Base-by-base conservation (phyloP, 2,113 vertebrate genomes). In the Caretta caretta region DNA sequence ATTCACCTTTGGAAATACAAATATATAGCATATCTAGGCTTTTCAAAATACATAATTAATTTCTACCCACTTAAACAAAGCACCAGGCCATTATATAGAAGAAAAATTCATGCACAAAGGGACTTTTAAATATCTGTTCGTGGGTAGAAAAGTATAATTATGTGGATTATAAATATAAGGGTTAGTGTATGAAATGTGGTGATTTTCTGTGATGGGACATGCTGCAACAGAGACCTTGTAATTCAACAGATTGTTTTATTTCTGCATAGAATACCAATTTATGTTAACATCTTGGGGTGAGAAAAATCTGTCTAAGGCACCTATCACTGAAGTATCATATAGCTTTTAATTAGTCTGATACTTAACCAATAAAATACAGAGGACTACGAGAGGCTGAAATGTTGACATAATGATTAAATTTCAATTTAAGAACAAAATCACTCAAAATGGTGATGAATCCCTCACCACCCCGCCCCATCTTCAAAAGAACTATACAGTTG, bases 241-340 rank as follows among this genome's bases (percentile, higher is more conserved):
- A 54, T 7, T 86, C 42, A 90, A 79, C 54, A 89, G 48, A 75
- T 85, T 62, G 49, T 38, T 83, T 79, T 25, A 57, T 57, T 49
- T 22, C 76, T 54, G 53, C 53, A 54, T 22, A 9, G 53, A 54
- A 54, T 54, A 54, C 53, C 53, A 54, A 42, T 75, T 89, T 94
- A 93, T 49, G 90, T 78, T 90, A 93, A 89, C 65, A 46, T 56
- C 29, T 50, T 83, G 69, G 35, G 48, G 94, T 57, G 25, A 95
- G 89, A 94, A 87, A 79, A 87, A 79, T 94, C 83, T 42, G 53
- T 83, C 75, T 89, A 56, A 87, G 78, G 76, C 25, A 88, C 56
- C 69, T 35, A 42, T 90, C 75, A 78, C 25, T 50, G 38, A 0
- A 1, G 4, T 50, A 78, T 48, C 93, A 54, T 90, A 42, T 90